A percentile compares a stretch with the other conserved stretches of the same genome.
These are phyloP conservation scores for Linurgus olivaceus DNA, from an alignment of 2,797 vertebrate species.

Conservation along the genomic window DNA sequence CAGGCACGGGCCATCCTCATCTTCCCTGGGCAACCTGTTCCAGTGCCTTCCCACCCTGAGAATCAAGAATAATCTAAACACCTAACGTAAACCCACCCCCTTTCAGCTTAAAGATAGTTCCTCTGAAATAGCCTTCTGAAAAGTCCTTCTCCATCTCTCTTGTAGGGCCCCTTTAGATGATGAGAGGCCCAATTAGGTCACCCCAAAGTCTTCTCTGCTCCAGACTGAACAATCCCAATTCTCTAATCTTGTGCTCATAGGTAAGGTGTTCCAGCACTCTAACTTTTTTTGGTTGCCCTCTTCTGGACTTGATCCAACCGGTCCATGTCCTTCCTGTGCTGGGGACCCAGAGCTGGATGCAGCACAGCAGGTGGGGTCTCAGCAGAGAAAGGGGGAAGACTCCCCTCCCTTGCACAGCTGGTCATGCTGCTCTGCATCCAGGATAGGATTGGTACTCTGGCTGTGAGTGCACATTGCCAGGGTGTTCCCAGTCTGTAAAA, in stretches of 20 bases:
- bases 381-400: not conserved
- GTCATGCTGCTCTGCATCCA: not conserved
- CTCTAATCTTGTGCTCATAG: not conserved
- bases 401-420: accelerated
- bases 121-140: too few relatives aligned
- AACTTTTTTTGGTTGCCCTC: not conserved
- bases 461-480: not conserved
- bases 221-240: not conserved
- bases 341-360: not conserved
- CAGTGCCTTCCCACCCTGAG: not conserved
- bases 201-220: not conserved
- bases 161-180: not conserved
- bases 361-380: not conserved
- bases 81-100: not conserved
- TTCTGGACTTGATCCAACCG: not conserved
- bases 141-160: not conserved
- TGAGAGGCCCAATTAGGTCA: not conserved
- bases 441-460: not conserved
- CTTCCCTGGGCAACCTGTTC: not conserved
- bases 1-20: accelerated
- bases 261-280: not conserved
- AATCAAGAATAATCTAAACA: not conserved
- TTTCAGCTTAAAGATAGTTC: not conserved
- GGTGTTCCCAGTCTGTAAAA: not conserved
- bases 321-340: too few relatives aligned